A percentile compares a stretch with the other conserved stretches of the same genome.
phyloP scores from a whole-genome alignment of 2,113 vertebrate species.

The Pollachius pollachius region DNA sequence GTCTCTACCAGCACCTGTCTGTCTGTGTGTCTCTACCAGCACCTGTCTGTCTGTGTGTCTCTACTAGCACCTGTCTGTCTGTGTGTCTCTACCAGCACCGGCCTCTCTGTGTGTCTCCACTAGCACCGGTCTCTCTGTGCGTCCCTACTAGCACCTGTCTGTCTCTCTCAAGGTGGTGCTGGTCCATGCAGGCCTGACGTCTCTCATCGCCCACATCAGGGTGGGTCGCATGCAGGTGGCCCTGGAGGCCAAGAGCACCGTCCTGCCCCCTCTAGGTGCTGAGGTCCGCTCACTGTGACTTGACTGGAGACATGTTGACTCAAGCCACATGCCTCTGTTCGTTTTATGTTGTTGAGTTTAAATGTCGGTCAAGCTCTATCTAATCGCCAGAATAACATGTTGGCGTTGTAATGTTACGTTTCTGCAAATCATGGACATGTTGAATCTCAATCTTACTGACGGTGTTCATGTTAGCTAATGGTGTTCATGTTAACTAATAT shows the following conservation, averaged over 20 bases:
- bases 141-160: neutral
- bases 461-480: too few species aligned
- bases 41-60: neutral
- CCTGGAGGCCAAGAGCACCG: conserved; percentile 80
- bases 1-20: neutral
- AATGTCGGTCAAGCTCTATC: too few species aligned
- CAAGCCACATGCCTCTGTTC: too few species aligned
- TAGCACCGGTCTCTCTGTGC: neutral
- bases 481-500: too few species aligned
- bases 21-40: neutral
- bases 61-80: neutral
- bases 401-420: too few species aligned
- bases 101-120: neutral
- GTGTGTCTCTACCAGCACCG: neutral
- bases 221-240: conserved; percentile 81
- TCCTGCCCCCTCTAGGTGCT: conserved; percentile 77
- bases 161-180: conserved; percentile 71
- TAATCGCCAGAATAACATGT: too few species aligned
- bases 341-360: too few species aligned
- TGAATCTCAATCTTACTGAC: too few species aligned
- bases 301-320: too few species aligned
- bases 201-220: conserved; percentile 80
- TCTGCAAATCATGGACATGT: too few species aligned
- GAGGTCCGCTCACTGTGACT: too few species aligned
- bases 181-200: conserved; percentile 76